phyloP scores from a whole-genome alignment of 2,797 vertebrate genomes.

The Sternotherus odoratus region DNA sequence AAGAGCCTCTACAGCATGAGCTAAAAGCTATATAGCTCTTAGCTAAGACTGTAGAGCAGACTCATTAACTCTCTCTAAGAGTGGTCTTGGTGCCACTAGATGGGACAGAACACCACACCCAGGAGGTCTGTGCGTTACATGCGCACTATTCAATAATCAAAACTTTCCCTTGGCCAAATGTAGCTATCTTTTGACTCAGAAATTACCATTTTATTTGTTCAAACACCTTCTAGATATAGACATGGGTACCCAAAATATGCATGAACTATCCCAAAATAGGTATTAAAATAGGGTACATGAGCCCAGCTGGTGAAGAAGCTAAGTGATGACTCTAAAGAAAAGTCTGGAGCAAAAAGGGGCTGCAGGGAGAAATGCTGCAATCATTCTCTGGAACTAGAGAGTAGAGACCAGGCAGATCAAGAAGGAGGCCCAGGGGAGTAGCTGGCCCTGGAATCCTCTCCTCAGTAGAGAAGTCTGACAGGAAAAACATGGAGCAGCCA shows the following conservation, averaged over 20 bases:
- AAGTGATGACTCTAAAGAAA: not conserved
- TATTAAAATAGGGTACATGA: not conserved
- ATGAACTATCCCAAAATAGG: not conserved
- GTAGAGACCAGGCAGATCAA: not conserved
- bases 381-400: not conserved
- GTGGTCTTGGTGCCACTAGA: too few species aligned
- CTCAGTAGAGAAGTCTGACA: not conserved
- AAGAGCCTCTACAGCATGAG: too few species aligned
- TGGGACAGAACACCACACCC: too few species aligned
- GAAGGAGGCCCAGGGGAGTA: not conserved
- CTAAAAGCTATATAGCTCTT: too few species aligned
- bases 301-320: not conserved
- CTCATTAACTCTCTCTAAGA: too few species aligned
- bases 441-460: too few species aligned
- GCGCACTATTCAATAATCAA: not conserved
- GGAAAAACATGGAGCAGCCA: not conserved
- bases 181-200: not conserved
- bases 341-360: not conserved
- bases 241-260: not conserved
- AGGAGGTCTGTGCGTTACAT: too few species aligned
- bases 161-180: not conserved
- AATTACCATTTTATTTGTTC: fast-evolving
- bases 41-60: too few species aligned
- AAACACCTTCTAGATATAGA: slow-evolving; percentile 11
- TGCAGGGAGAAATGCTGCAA: not conserved